phyloP scores from a whole-genome alignment of 1,140 invertebrate species.

The Luehdorfia chinensis region DNA sequence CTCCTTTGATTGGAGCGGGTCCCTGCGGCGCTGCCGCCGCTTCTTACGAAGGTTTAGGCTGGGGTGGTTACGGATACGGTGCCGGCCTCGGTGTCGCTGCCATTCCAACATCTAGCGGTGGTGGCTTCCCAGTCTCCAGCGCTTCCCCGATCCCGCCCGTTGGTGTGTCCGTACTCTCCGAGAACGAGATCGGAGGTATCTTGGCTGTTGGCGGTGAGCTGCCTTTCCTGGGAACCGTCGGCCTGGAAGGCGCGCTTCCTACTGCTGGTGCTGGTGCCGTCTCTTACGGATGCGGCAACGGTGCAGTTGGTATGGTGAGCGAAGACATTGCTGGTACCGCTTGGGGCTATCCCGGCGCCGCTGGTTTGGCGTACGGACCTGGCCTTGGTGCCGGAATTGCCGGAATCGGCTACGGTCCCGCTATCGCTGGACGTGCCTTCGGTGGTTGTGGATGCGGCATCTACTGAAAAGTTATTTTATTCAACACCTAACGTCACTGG shows the following conservation, averaged over 20 bases:
- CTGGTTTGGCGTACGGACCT: neutral
- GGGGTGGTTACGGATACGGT: conserved; percentile 26
- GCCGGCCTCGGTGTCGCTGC: conserved; percentile 25
- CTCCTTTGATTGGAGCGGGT: neutral
- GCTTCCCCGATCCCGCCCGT: conserved; percentile 34
- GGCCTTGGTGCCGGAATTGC: neutral
- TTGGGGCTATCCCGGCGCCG: conserved; percentile 1
- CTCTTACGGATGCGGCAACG: conserved; percentile 36
- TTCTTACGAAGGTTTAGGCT: no score
- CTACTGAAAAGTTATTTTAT: neutral
- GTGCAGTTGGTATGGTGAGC: conserved; percentile 30
- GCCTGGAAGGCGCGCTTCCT: conserved; percentile 17
- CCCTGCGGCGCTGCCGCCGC: conserved; percentile 17
- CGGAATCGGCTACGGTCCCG: neutral
- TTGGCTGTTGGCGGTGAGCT: conserved; percentile 3
- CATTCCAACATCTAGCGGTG: conserved; percentile 26
- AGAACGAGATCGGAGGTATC: conserved; percentile 11
- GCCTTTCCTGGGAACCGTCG: conserved; percentile 6
- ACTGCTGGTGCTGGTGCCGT: conserved; percentile 36
- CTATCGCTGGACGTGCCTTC: neutral
- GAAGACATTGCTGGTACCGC: conserved; percentile 20
- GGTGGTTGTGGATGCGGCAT: conserved; percentile 5
- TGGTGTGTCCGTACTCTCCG: conserved; percentile 33
- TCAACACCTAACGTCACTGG: no score
- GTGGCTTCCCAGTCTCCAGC: conserved; percentile 30